Base-by-base conservation (phyloP, 1,140 invertebrate genomes). In the Hetaerina americana region DNA sequence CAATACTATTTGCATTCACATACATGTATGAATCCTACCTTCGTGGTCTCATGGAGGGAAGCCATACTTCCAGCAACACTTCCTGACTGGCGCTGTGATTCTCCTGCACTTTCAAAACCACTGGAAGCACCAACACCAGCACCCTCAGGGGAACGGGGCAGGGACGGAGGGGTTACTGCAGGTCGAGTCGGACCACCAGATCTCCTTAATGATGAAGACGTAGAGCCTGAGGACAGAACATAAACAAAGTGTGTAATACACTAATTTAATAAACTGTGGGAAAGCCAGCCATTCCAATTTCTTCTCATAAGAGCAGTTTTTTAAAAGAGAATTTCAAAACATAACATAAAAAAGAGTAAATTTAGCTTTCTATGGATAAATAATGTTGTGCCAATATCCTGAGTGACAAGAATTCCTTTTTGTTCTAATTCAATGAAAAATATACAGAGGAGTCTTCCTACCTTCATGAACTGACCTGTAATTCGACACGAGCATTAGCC, bases 1-100 rank as follows among this genome's bases (percentile, higher is more conserved):
- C 22, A 5, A 66, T 12, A 66, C 5, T 66, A 5, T 25, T 66
- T 5, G 5, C 22, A 66, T 2, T n/a, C 3, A 69, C 24, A n/a
- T n/a, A n/a, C n/a, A n/a, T n/a, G 26, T 24, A 71, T 18, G 27
- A 25, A 15, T 27, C 40, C 15, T 26, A 67, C 71, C 22, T 25
- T 66, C 18, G 28, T 26, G 15, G 31, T 88, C 75, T 91, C 89
- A 77, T 90, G 89, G 73, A 90, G 80, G 8, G 88, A 90, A 77
- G 87, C 87, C 82, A 90, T 89, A 78, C 88, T 90, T 77, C 88
- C 88, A 68, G 31, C 71, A 68, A 26, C 26, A 5, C 40, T 89
- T 82, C 74, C 87, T 88, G 69, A 88, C 82, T 24, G 88, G 88
- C 2, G 86, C 87, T 70, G 87, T 85, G 66, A 85, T 87, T 73